These are phyloP conservation scores for Fregetta grallaria DNA, from an alignment of 2,113 vertebrate genomes.

Conservation along the genomic window DNA sequence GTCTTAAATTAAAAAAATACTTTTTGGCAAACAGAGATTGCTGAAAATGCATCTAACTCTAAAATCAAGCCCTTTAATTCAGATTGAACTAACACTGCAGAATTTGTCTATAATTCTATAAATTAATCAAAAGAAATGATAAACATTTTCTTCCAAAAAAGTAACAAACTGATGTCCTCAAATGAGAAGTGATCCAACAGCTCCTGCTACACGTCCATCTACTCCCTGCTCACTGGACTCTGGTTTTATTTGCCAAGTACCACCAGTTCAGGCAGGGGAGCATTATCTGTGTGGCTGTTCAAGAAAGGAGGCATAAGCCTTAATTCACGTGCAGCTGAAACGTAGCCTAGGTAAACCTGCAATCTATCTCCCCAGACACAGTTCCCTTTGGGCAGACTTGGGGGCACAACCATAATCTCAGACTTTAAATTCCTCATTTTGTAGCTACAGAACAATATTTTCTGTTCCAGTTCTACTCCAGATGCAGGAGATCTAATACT, in stretches of 20 bases:
- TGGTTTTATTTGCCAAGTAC: background rate
- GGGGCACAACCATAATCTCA: background rate
- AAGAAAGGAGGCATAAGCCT: background rate
- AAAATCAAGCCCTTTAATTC: background rate
- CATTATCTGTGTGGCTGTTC: background rate
- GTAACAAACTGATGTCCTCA: background rate
- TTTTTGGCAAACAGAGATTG: background rate
- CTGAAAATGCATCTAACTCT: background rate
- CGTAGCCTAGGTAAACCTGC: fast-evolving
- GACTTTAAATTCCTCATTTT: background rate
- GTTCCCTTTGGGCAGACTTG: background rate
- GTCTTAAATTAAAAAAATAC: background rate
- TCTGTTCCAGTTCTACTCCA: background rate
- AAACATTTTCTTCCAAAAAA: background rate
- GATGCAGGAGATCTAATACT: background rate
- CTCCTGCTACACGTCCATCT: background rate
- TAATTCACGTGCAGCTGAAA: too few species aligned
- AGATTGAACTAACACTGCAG: background rate
- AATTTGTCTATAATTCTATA: background rate
- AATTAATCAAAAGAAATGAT: background rate
- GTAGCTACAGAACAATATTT: background rate
- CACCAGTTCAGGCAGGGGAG: background rate
- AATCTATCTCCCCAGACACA: too few species aligned
- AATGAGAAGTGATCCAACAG: too few species aligned
- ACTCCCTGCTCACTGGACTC: background rate